These are phyloP conservation scores for Ammodramus savannarum DNA, from an alignment of 2,113 vertebrate genomes.

Conservation along the genomic window DNA sequence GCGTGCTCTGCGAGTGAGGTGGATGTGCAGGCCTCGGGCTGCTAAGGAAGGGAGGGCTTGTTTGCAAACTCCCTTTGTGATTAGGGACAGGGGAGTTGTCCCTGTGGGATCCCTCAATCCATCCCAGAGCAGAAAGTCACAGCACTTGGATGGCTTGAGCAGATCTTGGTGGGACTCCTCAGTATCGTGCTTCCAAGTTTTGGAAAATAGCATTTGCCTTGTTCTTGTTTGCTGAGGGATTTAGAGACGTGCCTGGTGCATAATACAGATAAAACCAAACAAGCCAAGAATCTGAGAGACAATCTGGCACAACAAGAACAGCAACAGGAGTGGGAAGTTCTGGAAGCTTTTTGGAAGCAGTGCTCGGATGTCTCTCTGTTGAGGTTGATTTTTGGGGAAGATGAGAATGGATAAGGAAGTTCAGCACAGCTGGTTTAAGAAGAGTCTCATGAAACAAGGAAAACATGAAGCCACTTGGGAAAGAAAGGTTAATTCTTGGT, in stretches of 20 bases:
- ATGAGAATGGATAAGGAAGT: neutral
- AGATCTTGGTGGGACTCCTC: neutral
- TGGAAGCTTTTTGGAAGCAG: neutral
- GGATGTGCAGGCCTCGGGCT: neutral
- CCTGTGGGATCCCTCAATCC: neutral
- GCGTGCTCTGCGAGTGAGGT: fast-evolving
- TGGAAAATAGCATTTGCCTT: neutral
- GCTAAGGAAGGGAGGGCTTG: neutral
- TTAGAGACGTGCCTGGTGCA: neutral
- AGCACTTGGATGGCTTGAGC: neutral
- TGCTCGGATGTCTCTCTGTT: fast-evolving
- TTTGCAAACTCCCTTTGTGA: neutral
- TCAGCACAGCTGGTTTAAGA: neutral
- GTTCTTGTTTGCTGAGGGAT: neutral
- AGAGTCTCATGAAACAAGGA: neutral
- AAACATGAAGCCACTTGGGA: neutral
- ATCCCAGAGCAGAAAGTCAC: neutral
- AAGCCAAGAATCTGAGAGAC: neutral
- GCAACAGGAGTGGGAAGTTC: neutral
- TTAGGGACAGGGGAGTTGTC: neutral
- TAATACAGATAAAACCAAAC: neutral
- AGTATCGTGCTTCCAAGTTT: neutral
- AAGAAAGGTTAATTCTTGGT: neutral
- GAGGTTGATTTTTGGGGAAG: no score
- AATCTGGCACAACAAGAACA: neutral